phyloP scores from a whole-genome alignment of 2,797 vertebrate genomes.

The Coracias cyanogaster region DNA sequence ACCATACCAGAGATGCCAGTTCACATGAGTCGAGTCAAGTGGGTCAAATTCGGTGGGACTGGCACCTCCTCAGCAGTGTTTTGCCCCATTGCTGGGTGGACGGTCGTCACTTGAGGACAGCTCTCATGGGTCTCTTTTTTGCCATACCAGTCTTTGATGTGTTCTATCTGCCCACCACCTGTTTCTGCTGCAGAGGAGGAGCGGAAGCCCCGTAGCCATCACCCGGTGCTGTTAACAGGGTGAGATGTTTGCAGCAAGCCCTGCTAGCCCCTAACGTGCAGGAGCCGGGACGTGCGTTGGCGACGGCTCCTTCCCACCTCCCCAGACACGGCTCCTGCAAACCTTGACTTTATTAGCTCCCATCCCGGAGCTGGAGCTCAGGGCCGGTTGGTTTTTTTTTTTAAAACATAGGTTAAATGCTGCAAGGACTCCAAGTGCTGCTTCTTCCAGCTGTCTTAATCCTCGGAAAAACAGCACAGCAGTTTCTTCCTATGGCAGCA shows the following conservation, averaged over 20 bases:
- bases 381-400: no score
- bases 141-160: not conserved
- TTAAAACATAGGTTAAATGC: not conserved
- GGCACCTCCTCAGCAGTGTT: not conserved
- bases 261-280: rapidly evolving
- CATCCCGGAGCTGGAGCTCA: not conserved
- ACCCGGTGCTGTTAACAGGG: rapidly evolving
- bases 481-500: not conserved
- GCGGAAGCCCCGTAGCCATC: not conserved
- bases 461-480: not conserved
- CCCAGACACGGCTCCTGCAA: not conserved
- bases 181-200: not conserved
- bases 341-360: not conserved
- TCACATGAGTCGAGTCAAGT: not conserved
- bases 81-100: not conserved
- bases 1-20: not conserved
- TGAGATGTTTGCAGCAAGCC: not conserved
- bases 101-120: not conserved
- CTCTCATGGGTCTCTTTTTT: not conserved
- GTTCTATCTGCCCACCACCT: not conserved
- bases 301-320: not conserved
- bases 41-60: no score
- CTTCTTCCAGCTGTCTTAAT: not conserved
- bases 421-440: not conserved
- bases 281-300: rapidly evolving